phyloP scores from a whole-genome alignment of 2,888 invertebrate genomes.

The Perizoma affinitatum region DNA sequence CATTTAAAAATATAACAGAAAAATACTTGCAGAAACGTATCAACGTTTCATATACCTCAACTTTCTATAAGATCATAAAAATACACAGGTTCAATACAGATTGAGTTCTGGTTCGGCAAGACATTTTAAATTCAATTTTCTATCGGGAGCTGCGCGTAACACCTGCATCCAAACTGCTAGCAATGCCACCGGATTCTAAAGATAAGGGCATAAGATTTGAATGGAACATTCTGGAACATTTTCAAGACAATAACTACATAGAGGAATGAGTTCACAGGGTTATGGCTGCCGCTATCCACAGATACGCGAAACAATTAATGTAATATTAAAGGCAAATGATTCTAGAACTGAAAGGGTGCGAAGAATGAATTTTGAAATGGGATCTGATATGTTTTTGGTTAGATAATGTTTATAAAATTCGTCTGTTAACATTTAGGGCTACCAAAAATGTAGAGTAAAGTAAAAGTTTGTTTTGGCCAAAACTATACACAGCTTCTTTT shows the following conservation, averaged over 20 bases:
- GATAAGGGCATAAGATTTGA: not conserved
- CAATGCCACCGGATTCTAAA: not conserved
- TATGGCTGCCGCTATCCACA: not conserved
- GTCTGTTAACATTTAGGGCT: too few species aligned
- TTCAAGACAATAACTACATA: not conserved
- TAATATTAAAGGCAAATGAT: not conserved
- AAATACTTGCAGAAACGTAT: too few species aligned
- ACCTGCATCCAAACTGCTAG: conserved; percentile 16
- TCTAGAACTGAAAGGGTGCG: too few species aligned
- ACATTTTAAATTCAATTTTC: conserved; percentile 18
- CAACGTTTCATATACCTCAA: not conserved
- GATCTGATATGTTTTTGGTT: too few species aligned
- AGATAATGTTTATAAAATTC: too few species aligned
- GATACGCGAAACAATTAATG: not conserved
- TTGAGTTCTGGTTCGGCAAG: not conserved
- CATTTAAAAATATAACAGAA: too few species aligned
- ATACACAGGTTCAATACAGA: conserved; percentile 6
- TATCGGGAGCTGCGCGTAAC: conserved; percentile 5
- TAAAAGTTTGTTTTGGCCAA: too few species aligned
- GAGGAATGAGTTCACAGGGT: not conserved
- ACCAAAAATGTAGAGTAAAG: too few species aligned
- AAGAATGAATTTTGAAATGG: too few species aligned
- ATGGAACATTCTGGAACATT: not conserved
- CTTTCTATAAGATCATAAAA: conserved; percentile 12
- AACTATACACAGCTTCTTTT: too few species aligned